Evolutionary conservation across 2,113 vertebrate genomes (phyloP).

Genomic region (Thalassarche chlororhynchos): DNA sequence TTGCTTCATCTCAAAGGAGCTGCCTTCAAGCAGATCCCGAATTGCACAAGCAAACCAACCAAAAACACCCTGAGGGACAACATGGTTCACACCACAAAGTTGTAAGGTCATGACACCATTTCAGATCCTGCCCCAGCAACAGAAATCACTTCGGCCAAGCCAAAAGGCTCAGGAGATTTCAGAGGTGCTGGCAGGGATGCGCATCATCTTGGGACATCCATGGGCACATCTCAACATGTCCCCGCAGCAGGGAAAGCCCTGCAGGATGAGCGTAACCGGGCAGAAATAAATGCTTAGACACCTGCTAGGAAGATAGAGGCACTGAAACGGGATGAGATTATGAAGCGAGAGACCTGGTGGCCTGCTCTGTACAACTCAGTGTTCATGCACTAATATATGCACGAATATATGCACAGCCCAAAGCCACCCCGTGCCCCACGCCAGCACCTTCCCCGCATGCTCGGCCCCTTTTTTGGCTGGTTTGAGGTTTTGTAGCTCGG

Average conservation of each 20-base stretch:
- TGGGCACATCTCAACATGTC: not conserved
- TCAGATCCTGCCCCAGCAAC: not conserved
- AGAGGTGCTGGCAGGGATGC: not conserved
- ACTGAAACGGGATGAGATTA: not conserved
- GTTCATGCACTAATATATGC: accelerated
- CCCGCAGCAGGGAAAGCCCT: not conserved
- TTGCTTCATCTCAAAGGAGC: not conserved
- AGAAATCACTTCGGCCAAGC: not conserved
- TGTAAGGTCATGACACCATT: accelerated
- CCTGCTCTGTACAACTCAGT: not conserved
- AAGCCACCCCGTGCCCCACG: accelerated
- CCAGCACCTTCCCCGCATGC: not conserved
- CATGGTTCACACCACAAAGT: accelerated
- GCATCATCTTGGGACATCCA: not conserved
- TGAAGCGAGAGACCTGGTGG: not conserved
- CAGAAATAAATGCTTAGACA: not conserved
- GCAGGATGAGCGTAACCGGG: not conserved
- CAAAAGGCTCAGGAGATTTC: accelerated
- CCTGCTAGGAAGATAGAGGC: not conserved
- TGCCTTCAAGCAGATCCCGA: not conserved
- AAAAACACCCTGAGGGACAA: accelerated
- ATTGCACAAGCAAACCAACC: accelerated
- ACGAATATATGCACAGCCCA: not conserved
- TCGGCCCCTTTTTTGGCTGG: not conserved
- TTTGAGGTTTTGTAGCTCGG: not conserved